Evolutionary conservation across 2,113 vertebrate genomes (phyloP), one percentile per base, ranked within the genome.

Genomic region (Oreocharis arfaki): DNA sequence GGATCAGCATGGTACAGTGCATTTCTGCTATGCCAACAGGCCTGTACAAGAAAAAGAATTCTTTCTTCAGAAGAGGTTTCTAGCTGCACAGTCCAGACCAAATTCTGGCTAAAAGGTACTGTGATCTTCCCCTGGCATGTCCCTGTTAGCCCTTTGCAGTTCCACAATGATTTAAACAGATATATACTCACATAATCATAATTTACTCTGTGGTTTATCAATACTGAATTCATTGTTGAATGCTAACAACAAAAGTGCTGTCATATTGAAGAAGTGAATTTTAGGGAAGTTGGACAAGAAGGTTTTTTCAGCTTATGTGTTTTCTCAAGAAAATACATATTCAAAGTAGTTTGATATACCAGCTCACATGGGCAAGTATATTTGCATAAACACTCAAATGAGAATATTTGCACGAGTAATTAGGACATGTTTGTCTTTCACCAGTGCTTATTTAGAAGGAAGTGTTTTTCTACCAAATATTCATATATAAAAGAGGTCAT

Each of bases 401-500:
- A 71, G 68, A 89, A 74, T 95, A 84, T 95, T 93, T 90, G 83
- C 91, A 87, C 3, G 0, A 84, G 33, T 87, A 84, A 93, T 92
- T 89, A 93, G 80, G 60, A 90, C 13, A 30, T 6, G 39, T 84
- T 95, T 92, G 73, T 35, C 95, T 95, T 95, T 87, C 80, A 78
- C 4, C 2, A 89, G 52, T 44, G 60, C 78, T 92, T 90, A 21
- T 92, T 81, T 92, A 68, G 64, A 84, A 83, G 68, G 55, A 85
- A 77, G 26, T 37, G 60, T 47, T 92, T 86, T 85, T 69, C 93
- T 71, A 42, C 82, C 68, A 63, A 93, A 92, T 70, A 78, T 33
- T 76, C 39, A 47, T 55, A 59, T 84, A 47, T 89, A 91, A 95
- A 96, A 74, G 93, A 93, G 89, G 80, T 92, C 89, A 70, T 2